These are phyloP conservation scores for Trilocha varians DNA, from an alignment of 2,888 invertebrate genomes.

Conservation along the genomic window DNA sequence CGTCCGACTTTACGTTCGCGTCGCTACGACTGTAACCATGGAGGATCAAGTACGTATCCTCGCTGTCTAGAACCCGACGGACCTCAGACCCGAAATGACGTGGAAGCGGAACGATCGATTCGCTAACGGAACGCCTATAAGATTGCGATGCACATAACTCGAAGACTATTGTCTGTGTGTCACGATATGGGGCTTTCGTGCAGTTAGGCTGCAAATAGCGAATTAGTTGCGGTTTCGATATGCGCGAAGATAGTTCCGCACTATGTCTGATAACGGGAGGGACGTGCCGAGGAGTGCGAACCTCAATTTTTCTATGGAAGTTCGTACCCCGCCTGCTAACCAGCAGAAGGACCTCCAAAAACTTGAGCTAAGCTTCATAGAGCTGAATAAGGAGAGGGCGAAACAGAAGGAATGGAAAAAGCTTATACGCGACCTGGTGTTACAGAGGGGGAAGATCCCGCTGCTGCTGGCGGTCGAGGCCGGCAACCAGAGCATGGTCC, in stretches of 20 bases:
- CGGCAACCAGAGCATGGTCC: constrained; percentile 95
- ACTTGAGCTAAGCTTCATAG: constrained; percentile 63
- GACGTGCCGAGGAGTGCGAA: constrained; percentile 45
- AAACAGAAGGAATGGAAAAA: constrained; percentile 70
- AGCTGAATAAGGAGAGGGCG: constrained; percentile 68
- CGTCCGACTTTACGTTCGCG: constrained; percentile 31
- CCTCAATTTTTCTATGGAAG: constrained; percentile 28
- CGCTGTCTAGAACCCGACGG: constrained; percentile 29
- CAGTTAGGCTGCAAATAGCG: constrained; percentile 48
- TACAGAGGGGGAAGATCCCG: constrained; percentile 94
- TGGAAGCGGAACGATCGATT: constrained; percentile 58
- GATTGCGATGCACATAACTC: constrained; percentile 56
- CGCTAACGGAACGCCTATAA: constrained; percentile 43
- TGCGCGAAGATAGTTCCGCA: constrained; percentile 14
- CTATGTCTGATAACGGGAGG: constrained; percentile 39
- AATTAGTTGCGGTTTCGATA: constrained; percentile 29
- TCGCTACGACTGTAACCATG: constrained; percentile 42
- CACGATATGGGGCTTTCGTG: constrained; percentile 51
- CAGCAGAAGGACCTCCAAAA: constrained; percentile 57
- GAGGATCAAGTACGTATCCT: constrained; percentile 65
- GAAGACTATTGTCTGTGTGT: constrained; percentile 50
- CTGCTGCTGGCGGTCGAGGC: constrained; percentile 94
- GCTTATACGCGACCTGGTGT: constrained; percentile 73
- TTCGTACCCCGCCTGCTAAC: constrained; percentile 46
- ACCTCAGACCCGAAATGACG: constrained; percentile 42